phyloP scores from a whole-genome alignment of 2,113 vertebrate species.

The Clarias magur region DNA sequence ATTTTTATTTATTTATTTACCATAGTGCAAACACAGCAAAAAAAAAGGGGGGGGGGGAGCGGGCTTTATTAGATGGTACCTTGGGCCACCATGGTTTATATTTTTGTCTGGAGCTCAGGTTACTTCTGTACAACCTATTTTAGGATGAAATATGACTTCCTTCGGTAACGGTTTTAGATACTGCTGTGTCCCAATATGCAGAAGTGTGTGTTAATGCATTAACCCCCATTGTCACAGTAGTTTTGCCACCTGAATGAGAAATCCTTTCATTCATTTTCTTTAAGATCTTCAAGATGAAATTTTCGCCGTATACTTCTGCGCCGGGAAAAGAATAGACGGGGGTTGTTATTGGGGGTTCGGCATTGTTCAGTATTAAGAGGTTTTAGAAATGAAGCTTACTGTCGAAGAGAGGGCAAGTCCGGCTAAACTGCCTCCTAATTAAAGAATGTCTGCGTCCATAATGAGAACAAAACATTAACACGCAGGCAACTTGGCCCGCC shows the following conservation, averaged over 20 bases:
- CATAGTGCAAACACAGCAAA: neutral
- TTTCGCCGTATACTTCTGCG: constrained; percentile 11
- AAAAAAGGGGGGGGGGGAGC: neutral
- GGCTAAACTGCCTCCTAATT: constrained; percentile 48
- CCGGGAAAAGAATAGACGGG: constrained; percentile 1
- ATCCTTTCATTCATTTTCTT: constrained; percentile 18
- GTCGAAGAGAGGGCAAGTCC: constrained; percentile 27
- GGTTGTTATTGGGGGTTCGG: neutral
- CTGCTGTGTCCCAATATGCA: neutral
- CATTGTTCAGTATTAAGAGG: constrained; percentile 37
- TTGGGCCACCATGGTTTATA: neutral
- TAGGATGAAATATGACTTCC: constrained; percentile 11
- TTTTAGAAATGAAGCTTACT: constrained; percentile 37
- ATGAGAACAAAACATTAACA: constrained; percentile 44
- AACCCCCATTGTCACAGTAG: neutral
- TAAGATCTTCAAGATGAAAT: constrained; percentile 30
- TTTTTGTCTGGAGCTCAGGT: neutral
- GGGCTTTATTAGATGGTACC: neutral
- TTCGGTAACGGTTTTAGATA: neutral
- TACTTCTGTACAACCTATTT: neutral
- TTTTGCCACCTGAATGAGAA: neutral
- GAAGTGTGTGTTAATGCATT: neutral
- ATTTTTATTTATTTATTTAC: neutral
- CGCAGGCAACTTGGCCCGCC: constrained; percentile 20
- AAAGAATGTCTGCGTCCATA: constrained; percentile 45